A percentile compares a stretch with the other conserved stretches of the same genome.
These are phyloP conservation scores for Drosophila suzukii DNA, from an alignment of 1,140 invertebrate genomes.

Conservation along the genomic window DNA sequence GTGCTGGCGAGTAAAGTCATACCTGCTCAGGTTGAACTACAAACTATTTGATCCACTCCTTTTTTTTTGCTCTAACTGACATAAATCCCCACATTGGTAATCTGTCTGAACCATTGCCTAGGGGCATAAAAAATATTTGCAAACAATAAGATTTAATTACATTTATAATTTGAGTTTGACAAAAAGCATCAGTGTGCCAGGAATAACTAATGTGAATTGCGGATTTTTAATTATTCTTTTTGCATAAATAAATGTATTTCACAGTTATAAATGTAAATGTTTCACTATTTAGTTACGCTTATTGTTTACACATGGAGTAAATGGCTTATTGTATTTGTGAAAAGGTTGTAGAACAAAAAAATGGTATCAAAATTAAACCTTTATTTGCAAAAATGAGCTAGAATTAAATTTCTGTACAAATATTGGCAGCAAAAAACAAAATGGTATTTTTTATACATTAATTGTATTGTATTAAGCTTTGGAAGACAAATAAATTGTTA, in stretches of 20 bases:
- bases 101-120: conserved; percentile 7
- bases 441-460: too few species aligned
- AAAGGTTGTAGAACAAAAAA: not conserved
- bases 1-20: conserved; percentile 26
- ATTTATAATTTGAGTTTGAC: conserved; percentile 19
- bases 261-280: not conserved
- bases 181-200: conserved; percentile 1
- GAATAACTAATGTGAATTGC: conserved; percentile 20
- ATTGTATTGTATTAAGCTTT: too few species aligned
- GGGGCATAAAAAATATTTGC: conserved; percentile 18
- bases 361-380: not conserved
- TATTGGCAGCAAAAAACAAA: too few species aligned
- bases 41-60: not conserved
- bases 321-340: not conserved
- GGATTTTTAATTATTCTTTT: conserved; percentile 22
- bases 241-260: conserved; percentile 10
- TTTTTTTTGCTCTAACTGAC: not conserved
- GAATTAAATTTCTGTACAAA: too few species aligned
- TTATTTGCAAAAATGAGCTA: not conserved
- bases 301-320: not conserved
- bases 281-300: not conserved
- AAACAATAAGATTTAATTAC: conserved; percentile 34
- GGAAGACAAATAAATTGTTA: too few species aligned
- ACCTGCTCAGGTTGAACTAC: conserved; percentile 2
- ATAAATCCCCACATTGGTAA: conserved; percentile 1